A percentile compares a stretch with the other conserved stretches of the same genome.
These are phyloP conservation scores for Leptopilina clavipes DNA, from an alignment of 1,140 invertebrate species.

Conservation along the genomic window DNA sequence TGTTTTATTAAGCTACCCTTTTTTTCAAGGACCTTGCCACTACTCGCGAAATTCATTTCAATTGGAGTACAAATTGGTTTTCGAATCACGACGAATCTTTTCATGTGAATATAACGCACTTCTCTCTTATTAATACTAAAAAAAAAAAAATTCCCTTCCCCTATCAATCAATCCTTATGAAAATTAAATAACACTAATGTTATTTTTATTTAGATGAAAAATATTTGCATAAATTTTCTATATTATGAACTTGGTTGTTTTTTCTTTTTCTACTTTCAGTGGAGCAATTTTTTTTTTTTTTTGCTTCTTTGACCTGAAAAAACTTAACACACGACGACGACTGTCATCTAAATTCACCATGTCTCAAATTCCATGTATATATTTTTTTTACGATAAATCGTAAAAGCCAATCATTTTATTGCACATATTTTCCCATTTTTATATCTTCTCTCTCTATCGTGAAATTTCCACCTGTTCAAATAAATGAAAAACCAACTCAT, in stretches of 20 bases:
- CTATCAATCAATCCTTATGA: too few relatives aligned
- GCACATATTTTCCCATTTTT: conserved; percentile 22
- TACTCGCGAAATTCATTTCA: neutral
- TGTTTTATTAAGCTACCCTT: conserved; percentile 19
- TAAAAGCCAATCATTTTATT: conserved; percentile 18
- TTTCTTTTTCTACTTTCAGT: too few relatives aligned
- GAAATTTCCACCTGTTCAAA: neutral
- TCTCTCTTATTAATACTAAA: neutral
- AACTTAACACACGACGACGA: too few relatives aligned
- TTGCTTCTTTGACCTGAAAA: neutral
- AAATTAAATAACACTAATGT: too few relatives aligned
- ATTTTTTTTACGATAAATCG: conserved; percentile 12
- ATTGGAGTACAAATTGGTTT: conserved; percentile 16
- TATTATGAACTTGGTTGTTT: too few relatives aligned
- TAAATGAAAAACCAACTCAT: neutral
- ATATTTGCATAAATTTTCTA: too few relatives aligned
- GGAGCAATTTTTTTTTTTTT: too few relatives aligned
- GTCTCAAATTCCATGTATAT: neutral
- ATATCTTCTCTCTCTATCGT: neutral
- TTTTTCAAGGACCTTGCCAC: neutral
- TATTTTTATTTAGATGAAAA: too few relatives aligned
- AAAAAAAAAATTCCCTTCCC: neutral
- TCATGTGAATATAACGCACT: conserved; percentile 3
- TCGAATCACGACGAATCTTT: neutral
- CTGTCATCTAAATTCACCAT: neutral